Base-by-base conservation (phyloP, 2,113 vertebrate species). In the Eurypyga helias region DNA sequence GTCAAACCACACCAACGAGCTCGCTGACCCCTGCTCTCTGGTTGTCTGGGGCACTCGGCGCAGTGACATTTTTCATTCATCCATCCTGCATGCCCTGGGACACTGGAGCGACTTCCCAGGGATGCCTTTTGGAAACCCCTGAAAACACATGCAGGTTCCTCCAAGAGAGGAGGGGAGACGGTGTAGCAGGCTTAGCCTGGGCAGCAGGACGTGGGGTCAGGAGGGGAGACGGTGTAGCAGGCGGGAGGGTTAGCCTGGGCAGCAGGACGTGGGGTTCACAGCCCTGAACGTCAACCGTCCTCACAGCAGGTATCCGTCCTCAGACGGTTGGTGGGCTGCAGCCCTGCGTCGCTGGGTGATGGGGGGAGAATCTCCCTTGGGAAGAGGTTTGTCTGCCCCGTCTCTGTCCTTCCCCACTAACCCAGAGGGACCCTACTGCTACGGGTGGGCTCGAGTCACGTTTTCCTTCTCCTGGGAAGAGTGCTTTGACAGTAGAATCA, bases 211-310 rank as follows among this genome's bases (percentile, higher is more conserved):
- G 12, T 58, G 62, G 14, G 33, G 24, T 33, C 8, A 10, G 55
- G 29, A 62, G 57, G 36, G 36, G 69, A 66, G 28, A n/a, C 54
- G 38, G 43, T 36, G 10, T 43, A 87, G 52, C 61, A 60, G 48
- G 75, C 90, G 28, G 7, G 9, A 81, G 70, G 45, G 28, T 66
- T 43, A 62, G n/a, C 24, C 21, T 82, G 69, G 55, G 36, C 86
- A 71, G 55, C n/a, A 52, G 77, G 38, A 84, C 46, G 12, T 58
- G 62, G 14, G 33, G 24, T 33, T 81, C 51, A 4, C 78, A 62
- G 52, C 51, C 55, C 36, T 82, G 36, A 26, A 34, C 0, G 0
- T 20, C 2, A 0, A 1, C 36, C 1, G 0, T 84, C 41, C 46
- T 52, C 2, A 0, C 0, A 1, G 28, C 5, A 3, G 21, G 17